A percentile compares a stretch with the other conserved stretches of the same genome.
phyloP scores from a whole-genome alignment of 2,888 invertebrate genomes.

The Electrophaes corylata region DNA sequence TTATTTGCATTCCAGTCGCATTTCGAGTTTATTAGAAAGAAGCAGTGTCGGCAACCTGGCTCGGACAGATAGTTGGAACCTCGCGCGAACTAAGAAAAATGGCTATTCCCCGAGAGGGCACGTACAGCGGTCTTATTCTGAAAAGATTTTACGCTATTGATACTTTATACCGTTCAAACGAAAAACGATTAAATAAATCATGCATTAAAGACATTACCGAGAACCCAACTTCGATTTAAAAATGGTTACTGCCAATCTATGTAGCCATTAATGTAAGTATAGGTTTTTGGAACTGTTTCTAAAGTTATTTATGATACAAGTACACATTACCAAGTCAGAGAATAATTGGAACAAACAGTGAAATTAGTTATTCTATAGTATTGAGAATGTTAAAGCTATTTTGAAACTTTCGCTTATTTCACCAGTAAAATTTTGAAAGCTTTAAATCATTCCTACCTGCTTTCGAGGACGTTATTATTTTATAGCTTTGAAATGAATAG shows the following conservation, averaged over 20 bases:
- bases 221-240: constrained; percentile 1
- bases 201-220: not conserved
- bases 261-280: not conserved
- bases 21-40: constrained; percentile 57
- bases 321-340: not conserved
- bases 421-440: constrained; percentile 2
- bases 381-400: not conserved
- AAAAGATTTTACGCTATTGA: constrained; percentile 15
- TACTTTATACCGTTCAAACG: constrained; percentile 10
- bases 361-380: constrained; percentile 2
- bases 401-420: not conserved
- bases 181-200: constrained; percentile 22
- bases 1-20: constrained; percentile 22
- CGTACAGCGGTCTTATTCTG: constrained; percentile 26
- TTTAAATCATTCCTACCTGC: constrained; percentile 4
- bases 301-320: not conserved
- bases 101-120: constrained; percentile 40
- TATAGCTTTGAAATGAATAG: not conserved
- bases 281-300: not conserved
- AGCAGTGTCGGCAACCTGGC: constrained; percentile 59
- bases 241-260: not conserved
- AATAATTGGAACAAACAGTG: not conserved
- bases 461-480: not conserved
- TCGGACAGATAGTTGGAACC: constrained; percentile 53
- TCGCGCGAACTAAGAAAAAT: constrained; percentile 57